Conservation (phyloP, 2,113 vertebrate species). For the Rhinopomastus cyanomelas region DNA sequence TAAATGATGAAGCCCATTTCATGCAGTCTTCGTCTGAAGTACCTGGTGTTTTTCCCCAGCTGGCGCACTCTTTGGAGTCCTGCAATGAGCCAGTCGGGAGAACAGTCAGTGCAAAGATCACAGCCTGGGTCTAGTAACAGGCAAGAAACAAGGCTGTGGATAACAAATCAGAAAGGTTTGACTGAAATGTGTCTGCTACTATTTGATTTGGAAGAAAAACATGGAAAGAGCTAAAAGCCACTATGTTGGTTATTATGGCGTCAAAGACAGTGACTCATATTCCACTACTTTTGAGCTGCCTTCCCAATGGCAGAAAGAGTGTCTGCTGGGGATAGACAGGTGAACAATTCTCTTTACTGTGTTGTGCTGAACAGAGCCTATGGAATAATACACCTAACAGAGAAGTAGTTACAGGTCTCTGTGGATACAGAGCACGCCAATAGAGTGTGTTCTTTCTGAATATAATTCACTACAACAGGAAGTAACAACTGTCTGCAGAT, state of each 20-base stretch:
- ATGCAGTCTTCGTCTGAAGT: constrained; percentile 85
- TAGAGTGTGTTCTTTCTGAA: neutral
- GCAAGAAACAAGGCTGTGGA: neutral
- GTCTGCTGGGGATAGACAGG: neutral
- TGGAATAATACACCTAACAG: neutral
- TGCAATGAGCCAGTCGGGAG: constrained; percentile 63
- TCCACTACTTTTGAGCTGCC: neutral
- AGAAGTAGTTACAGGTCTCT: neutral
- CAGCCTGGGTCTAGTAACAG: neutral
- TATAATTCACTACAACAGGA: neutral
- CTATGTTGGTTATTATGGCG: neutral
- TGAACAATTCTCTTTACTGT: neutral
- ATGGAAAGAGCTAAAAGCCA: neutral
- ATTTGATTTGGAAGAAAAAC: neutral
- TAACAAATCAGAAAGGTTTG: neutral
- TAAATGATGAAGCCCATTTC: constrained; percentile 95
- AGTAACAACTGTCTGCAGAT: neutral
- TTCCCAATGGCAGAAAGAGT: neutral
- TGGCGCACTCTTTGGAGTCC: constrained; percentile 82
- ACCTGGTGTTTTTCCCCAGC: constrained; percentile 85
- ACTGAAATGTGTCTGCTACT: neutral
- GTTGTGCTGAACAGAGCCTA: neutral
- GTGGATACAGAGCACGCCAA: neutral
- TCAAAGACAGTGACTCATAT: accelerated
- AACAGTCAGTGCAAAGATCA: constrained; percentile 1